Evolutionary conservation across 2,797 vertebrate genomes (phyloP).

Genomic region (Lagocephalus sceleratus): DNA sequence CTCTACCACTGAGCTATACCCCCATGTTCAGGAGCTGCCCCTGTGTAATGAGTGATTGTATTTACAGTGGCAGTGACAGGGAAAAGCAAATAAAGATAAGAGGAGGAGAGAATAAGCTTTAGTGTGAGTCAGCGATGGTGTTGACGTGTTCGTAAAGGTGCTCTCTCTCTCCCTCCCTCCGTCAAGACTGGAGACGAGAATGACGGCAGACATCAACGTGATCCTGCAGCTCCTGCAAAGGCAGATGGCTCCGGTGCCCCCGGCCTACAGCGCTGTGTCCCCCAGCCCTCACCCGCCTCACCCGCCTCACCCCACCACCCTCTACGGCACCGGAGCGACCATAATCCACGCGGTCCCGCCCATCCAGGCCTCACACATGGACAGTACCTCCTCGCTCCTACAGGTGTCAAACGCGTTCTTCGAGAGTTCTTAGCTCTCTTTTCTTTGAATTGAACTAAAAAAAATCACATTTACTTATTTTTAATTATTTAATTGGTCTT

Average conservation of each 20-base stretch:
- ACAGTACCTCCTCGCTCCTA: conserved; percentile 60
- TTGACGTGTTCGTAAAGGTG: neutral
- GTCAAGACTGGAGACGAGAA: conserved; percentile 85
- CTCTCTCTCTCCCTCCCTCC: neutral
- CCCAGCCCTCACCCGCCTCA: conserved; percentile 64
- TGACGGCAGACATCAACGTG: conserved; percentile 90
- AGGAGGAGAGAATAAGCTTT: neutral
- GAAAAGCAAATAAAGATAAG: conserved; percentile 7
- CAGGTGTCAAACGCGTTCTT: no score
- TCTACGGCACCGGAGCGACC: conserved; percentile 54
- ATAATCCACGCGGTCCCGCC: conserved; percentile 65
- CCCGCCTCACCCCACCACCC: conserved; percentile 46
- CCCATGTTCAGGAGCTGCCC: no score
- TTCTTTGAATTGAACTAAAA: neutral
- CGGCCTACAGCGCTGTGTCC: conserved; percentile 84
- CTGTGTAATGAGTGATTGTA: no score
- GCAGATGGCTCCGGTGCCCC: conserved; percentile 84
- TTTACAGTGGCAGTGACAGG: no score
- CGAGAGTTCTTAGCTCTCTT: neutral
- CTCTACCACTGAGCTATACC: conserved; percentile 80
- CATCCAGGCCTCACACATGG: conserved; percentile 51
- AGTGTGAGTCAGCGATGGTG: no score
- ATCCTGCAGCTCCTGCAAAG: conserved; percentile 95
- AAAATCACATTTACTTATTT: neutral
- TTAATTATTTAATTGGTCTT: no score